Percentiles rank a stretch among this genome's conserved stretches.
Evolutionary conservation across 1,140 invertebrate genomes (phyloP).

Genomic region (Micrasema minimum): DNA sequence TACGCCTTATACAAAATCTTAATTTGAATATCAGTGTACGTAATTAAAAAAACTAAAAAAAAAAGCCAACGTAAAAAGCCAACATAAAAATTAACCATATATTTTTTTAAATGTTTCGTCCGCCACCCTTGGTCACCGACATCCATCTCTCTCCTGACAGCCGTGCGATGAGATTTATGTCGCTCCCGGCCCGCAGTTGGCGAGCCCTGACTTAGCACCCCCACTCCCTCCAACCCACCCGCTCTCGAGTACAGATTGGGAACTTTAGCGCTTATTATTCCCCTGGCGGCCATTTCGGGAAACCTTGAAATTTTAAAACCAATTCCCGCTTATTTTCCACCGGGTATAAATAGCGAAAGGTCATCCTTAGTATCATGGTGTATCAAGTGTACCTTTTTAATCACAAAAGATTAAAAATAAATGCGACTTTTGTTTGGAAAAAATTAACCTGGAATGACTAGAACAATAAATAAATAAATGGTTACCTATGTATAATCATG

Average conservation of each 20-base stretch:
- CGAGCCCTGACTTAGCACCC: conserved; percentile 10
- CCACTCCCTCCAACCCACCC: neutral
- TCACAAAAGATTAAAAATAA: too few relatives aligned
- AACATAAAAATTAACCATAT: too few relatives aligned
- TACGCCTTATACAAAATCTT: too few relatives aligned
- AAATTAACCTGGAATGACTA: too few relatives aligned
- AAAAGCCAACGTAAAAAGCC: too few relatives aligned
- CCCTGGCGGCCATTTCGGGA: conserved; percentile 24
- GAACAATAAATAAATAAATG: too few relatives aligned
- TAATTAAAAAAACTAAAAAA: too few relatives aligned
- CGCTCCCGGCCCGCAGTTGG: conserved; percentile 9
- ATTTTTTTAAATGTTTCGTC: too few relatives aligned
- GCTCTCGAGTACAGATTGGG: conserved; percentile 19
- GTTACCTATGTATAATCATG: too few relatives aligned
- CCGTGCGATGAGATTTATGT: conserved; percentile 29
- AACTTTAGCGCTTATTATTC: conserved; percentile 30
- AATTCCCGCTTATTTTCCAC: conserved; percentile 21
- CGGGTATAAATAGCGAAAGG: conserved; percentile 4
- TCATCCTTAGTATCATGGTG: neutral
- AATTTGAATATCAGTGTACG: too few relatives aligned
- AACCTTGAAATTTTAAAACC: conserved; percentile 32
- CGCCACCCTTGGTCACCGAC: neutral
- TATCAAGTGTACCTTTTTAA: too few relatives aligned
- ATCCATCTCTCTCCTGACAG: conserved; percentile 14
- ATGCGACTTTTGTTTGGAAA: too few relatives aligned